phyloP scores from a whole-genome alignment of 2,797 vertebrate species.

The Betta splendens region DNA sequence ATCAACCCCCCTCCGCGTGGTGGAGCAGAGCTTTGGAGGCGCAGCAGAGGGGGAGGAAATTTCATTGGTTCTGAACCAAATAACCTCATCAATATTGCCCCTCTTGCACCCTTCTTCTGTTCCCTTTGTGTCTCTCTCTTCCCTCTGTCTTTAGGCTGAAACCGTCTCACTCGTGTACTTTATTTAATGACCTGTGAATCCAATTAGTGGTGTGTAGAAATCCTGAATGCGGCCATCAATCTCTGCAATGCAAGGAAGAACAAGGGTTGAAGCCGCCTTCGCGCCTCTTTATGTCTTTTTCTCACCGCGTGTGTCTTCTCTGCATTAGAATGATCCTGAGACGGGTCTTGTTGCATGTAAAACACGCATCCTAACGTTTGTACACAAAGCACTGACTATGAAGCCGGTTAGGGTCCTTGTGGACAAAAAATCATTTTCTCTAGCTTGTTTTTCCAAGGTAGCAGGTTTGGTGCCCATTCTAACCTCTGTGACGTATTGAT shows the following conservation, averaged over 20 bases:
- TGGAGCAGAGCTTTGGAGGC: constrained; percentile 42
- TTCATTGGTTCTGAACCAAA: constrained; percentile 71
- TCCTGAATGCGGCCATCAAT: constrained; percentile 74
- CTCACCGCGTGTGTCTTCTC: not conserved
- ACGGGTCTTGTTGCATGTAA: not conserved
- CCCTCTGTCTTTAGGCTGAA: constrained; percentile 57
- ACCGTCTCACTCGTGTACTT: constrained; percentile 75
- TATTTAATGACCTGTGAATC: constrained; percentile 83
- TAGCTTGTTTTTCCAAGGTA: constrained; percentile 62
- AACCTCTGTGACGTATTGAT: constrained; percentile 72
- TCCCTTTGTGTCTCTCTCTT: constrained; percentile 25
- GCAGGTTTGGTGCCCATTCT: constrained; percentile 48
- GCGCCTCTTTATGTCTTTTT: constrained; percentile 18
- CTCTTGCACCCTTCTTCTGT: constrained; percentile 44
- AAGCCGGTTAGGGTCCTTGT: too few species aligned
- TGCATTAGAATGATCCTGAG: constrained; percentile 6
- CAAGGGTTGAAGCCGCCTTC: constrained; percentile 43
- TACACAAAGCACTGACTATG: constrained; percentile 19
- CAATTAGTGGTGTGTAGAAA: constrained; percentile 78
- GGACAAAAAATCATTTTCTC: constrained; percentile 56
- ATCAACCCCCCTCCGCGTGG: constrained; percentile 41
- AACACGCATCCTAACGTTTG: not conserved
- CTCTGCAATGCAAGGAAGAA: constrained; percentile 48
- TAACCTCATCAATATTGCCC: constrained; percentile 74
- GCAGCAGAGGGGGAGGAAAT: constrained; percentile 55